phyloP scores from a whole-genome alignment of 2,797 vertebrate species.

The Oreortyx pictus region DNA sequence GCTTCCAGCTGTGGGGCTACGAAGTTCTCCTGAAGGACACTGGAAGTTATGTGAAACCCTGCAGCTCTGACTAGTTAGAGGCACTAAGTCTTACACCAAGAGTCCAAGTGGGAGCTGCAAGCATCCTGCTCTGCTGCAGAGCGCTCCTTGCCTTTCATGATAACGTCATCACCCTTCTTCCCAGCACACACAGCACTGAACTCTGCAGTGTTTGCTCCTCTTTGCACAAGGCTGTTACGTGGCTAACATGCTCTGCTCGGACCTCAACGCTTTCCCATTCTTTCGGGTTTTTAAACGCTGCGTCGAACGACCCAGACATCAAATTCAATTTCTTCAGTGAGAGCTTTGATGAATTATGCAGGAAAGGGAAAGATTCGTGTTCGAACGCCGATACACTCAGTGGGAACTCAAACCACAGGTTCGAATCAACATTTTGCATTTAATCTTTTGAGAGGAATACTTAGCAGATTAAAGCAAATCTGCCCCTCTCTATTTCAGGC shows the following conservation, averaged over 20 bases:
- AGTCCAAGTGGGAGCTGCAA: background rate
- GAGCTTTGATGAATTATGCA: conserved; percentile 44
- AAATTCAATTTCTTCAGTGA: background rate
- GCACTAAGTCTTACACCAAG: background rate
- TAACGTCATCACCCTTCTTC: background rate
- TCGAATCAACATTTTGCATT: conserved; percentile 19
- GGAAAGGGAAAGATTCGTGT: background rate
- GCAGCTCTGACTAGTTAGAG: background rate
- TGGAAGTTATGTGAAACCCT: conserved; percentile 6
- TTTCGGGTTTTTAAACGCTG: background rate
- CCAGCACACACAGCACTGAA: background rate
- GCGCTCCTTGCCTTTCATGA: accelerated
- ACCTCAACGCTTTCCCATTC: background rate
- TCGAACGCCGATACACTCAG: background rate
- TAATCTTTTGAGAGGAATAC: conserved; percentile 47
- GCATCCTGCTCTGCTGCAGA: background rate
- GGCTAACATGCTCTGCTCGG: background rate
- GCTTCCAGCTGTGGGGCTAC: background rate
- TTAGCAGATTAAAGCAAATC: conserved; percentile 43
- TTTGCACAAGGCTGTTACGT: background rate
- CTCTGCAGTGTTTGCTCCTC: too few relatives aligned
- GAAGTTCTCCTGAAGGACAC: background rate
- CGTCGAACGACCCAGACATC: background rate
- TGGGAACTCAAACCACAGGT: background rate
- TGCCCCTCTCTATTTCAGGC: conserved; percentile 33